These are phyloP conservation scores for Tachycineta bicolor DNA, from an alignment of 2,113 vertebrate species.

Conservation along the genomic window DNA sequence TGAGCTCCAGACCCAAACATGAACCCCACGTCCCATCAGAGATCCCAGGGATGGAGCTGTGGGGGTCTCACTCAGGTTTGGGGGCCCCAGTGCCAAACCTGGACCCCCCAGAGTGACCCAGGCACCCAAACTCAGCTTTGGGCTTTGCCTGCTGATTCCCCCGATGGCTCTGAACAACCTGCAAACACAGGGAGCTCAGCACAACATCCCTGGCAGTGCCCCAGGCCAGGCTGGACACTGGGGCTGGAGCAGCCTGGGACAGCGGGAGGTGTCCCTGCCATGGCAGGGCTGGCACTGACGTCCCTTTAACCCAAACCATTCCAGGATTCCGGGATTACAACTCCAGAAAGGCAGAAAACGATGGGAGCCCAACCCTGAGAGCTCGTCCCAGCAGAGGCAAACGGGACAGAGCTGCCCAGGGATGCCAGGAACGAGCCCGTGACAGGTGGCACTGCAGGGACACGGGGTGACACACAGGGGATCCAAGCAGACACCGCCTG, in stretches of 20 bases:
- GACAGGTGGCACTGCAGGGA: background rate
- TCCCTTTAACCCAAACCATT: too few species aligned
- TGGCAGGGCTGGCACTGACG: too few species aligned
- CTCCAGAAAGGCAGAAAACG: background rate
- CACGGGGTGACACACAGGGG: accelerated
- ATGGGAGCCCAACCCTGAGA: background rate
- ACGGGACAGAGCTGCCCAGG: background rate
- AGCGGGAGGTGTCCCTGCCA: too few species aligned
- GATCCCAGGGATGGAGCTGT: background rate
- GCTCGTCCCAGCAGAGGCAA: background rate
- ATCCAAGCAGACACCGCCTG: background rate
- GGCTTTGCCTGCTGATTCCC: background rate
- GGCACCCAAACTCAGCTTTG: background rate
- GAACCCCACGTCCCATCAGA: too few species aligned
- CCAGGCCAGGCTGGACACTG: background rate
- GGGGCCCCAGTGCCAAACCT: background rate
- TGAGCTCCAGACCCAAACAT: background rate
- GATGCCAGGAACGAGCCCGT: accelerated
- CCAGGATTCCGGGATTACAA: background rate
- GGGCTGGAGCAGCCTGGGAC: too few species aligned
- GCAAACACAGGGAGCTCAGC: background rate
- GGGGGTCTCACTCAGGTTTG: background rate
- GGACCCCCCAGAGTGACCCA: background rate
- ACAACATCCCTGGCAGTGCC: background rate
- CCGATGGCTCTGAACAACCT: too few species aligned